Conservation (phyloP, 2,797 vertebrate species). For the Lithobates sylvaticus region DNA sequence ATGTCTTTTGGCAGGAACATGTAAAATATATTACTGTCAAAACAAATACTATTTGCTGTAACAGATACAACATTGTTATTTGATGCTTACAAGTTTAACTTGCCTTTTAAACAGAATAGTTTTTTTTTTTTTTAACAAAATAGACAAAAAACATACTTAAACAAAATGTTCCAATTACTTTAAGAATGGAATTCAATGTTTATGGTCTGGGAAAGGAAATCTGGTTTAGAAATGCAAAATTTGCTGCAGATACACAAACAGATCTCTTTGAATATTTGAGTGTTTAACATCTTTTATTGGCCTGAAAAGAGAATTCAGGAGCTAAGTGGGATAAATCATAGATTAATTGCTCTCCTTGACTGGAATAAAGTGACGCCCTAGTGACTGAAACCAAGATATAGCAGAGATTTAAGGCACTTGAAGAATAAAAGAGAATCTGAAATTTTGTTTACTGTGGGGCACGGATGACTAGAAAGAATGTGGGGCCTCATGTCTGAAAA, state of each 20-base stretch:
- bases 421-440: neutral
- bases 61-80: conserved; percentile 64
- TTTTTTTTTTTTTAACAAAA: conserved; percentile 59
- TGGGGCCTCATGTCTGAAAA: too few relatives aligned
- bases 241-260: conserved; percentile 61
- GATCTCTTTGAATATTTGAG: conserved; percentile 48
- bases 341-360: neutral
- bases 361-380: neutral
- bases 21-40: conserved; percentile 63
- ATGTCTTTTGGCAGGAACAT: conserved; percentile 63
- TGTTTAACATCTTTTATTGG: conserved; percentile 25
- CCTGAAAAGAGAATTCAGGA: conserved; percentile 61
- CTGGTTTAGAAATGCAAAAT: conserved; percentile 65
- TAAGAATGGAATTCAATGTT: conserved; percentile 65
- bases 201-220: conserved; percentile 62
- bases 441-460: neutral
- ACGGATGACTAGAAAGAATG: too few relatives aligned
- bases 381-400: neutral
- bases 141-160: conserved; percentile 60
- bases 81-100: conserved; percentile 61
- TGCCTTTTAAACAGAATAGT: conserved; percentile 59
- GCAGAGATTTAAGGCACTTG: too few relatives aligned
- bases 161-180: conserved; percentile 60
- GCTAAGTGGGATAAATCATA: conserved; percentile 25
- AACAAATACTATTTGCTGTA: conserved; percentile 66